Evolutionary conservation across 2,797 vertebrate species (phyloP), one percentile per base, ranked within the genome.

Genomic region (Xenentodon cancila): DNA sequence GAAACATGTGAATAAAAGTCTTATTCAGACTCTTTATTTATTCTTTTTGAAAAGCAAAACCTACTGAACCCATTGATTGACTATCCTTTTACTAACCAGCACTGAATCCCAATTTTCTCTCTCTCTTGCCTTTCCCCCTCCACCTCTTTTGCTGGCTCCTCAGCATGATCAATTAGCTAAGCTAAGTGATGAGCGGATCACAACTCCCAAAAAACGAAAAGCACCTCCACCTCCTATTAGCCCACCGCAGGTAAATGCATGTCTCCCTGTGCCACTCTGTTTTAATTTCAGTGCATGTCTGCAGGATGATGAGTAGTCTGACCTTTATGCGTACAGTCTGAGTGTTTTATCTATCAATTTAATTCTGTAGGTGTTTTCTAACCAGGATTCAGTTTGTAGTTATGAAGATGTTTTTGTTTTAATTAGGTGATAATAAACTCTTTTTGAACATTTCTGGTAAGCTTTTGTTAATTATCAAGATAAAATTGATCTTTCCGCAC

Each of bases 191-290:
- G 97, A 98, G 91, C 94, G 96, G 96, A 98, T 95, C 95, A 94
- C 96, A 94, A 98, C 97, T 91, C 96, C 97, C 89, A 99, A 99
- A 98, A 99, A 99, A 94, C 93, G 97, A 95, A 99, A 97, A 96
- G 97, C 97, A 91, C 97, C 97, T 92, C 95, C 97, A 90, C 97
- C 97, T 94, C 97, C 97, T 90, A 93, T 96, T 95, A 98, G 96
- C 91, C 95, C 95, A 90, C 80, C 92, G 77, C 97, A 99, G 97
- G 97, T 99, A 98, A 98, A 94, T 18, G 83, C 84, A 77, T 81
- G 86, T 77, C 61, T 79, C 44, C 64, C 55, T 59, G 58, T 51
- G 61, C 46, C 71, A 61, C 66, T 37, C 60, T 52, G 52, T 57
- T 59, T 59, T 71, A 69, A 68, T 62, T 55, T 64, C 30, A 63